Conservation (phyloP, 2,113 vertebrate species). For the Onychorhynchus coronatus region DNA sequence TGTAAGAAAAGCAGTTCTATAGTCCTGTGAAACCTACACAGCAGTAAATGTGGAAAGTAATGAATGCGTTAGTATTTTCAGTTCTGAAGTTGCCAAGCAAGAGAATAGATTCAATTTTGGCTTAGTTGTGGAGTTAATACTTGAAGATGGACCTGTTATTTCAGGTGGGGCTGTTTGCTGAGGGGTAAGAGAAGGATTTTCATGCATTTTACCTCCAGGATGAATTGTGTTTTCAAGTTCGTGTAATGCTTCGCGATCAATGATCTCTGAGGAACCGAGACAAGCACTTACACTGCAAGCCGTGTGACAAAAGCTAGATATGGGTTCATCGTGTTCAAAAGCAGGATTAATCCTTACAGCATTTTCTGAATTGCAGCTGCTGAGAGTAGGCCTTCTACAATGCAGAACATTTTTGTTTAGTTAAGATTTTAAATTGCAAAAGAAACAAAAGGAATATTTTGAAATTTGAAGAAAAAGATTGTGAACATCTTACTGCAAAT, state of each 20-base stretch:
- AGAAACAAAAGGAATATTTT: conserved; percentile 20
- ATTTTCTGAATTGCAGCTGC: conserved; percentile 74
- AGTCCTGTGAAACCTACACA: background rate
- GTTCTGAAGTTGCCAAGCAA: background rate
- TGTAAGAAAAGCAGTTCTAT: background rate
- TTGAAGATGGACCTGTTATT: background rate
- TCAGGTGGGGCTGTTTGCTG: background rate
- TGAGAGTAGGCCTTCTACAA: conserved; percentile 74
- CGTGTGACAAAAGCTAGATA: conserved; percentile 69
- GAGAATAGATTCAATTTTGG: background rate
- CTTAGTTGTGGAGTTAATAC: background rate
- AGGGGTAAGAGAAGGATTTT: background rate
- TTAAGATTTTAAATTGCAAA: conserved; percentile 31
- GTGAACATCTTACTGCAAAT: conserved; percentile 79
- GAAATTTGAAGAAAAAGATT: conserved; percentile 5
- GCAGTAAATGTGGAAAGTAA: background rate
- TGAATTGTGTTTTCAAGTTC: conserved; percentile 75
- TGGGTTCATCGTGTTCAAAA: conserved; percentile 79
- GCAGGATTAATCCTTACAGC: conserved; percentile 79
- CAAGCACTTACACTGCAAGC: conserved; percentile 71
- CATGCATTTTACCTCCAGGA: conserved; percentile 74
- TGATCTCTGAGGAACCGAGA: conserved; percentile 68
- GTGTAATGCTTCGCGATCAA: conserved; percentile 65
- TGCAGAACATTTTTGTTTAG: conserved; percentile 69
- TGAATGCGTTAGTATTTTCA: conserved; percentile 31